Conservation (phyloP, 2,113 vertebrate genomes). For the Apaloderma vittatum region DNA sequence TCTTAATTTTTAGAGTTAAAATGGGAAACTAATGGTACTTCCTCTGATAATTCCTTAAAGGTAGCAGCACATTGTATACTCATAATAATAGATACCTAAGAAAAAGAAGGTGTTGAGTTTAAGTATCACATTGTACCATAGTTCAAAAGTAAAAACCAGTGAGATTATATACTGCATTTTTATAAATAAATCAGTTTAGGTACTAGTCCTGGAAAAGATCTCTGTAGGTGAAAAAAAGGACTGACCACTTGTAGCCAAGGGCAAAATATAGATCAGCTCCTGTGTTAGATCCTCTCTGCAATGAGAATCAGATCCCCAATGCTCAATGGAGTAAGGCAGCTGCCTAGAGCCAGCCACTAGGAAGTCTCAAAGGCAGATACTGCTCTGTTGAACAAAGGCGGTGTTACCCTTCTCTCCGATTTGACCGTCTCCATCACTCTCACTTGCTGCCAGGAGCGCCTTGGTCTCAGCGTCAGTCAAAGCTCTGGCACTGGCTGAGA, state of each 20-base stretch:
- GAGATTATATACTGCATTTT: neutral
- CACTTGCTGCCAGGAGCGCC: conserved; percentile 78
- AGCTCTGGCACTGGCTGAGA: conserved; percentile 76
- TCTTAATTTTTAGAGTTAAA: neutral
- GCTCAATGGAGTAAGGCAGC: neutral
- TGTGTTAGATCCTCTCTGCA: neutral
- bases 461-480: conserved; percentile 82
- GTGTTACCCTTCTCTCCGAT: conserved; percentile 83
- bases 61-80: neutral
- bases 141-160: neutral
- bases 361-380: neutral
- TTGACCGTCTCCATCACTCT: conserved; percentile 85
- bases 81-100: neutral
- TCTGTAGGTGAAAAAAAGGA: neutral
- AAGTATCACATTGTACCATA: neutral
- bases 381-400: neutral
- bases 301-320: neutral
- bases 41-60: neutral
- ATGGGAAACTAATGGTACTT: neutral
- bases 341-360: neutral
- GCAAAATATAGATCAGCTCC: neutral
- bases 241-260: neutral
- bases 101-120: neutral
- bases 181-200: neutral
- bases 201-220: neutral